Evolutionary conservation across 30 jellyfish, hydroid and myxozoan genomes (phyloP), one percentile per base, ranked within the genome.

Genomic region (Turritopsis rubra): DNA sequence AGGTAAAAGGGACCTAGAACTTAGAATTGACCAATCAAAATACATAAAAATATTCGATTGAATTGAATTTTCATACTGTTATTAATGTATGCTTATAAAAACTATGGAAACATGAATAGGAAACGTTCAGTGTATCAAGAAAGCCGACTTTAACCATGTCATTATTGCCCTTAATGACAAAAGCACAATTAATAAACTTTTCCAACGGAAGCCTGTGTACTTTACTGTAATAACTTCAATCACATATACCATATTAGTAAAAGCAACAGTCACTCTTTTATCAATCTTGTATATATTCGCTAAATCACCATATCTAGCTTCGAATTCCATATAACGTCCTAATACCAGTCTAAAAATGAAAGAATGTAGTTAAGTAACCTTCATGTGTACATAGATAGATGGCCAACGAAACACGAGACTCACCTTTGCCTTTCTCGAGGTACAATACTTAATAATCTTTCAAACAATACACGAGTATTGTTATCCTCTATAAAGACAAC

Each of bases 401-500:
- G 13, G 13, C 5, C 60, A 13, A 41, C 5, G 60, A 41, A 41
- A 41, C 13, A 13, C 13, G 41, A n/a, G 18, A 31, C 85, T 26
- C 80, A 86, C 94, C 87, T 86, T 66, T 87, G 28, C n/a, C 80
- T 26, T 66, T 92, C 96, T 78, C 87, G 79, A 23, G 96, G 75
- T 71, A 92, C 84, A 30, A 89, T 71, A 79, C 86, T 87, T 82
- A 92, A 72, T 26, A 92, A 75, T 78, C 95, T 84, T 79, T 92
- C 98, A 79, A 87, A 92, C 52, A 92, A 71, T 7, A 92, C 98
- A 4, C 98, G 89, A 1, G 98, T 92, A 75, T 92, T 92, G 81
- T 92, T 92, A 81, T 92, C 98, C 77, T 92, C 98, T 92, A 29
- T 17, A 31, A 29, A 28, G 54, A 74, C 17, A 74, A 16, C 20